Base-by-base conservation (phyloP, 1,140 invertebrate species). In the Zaprionus ornatus region DNA sequence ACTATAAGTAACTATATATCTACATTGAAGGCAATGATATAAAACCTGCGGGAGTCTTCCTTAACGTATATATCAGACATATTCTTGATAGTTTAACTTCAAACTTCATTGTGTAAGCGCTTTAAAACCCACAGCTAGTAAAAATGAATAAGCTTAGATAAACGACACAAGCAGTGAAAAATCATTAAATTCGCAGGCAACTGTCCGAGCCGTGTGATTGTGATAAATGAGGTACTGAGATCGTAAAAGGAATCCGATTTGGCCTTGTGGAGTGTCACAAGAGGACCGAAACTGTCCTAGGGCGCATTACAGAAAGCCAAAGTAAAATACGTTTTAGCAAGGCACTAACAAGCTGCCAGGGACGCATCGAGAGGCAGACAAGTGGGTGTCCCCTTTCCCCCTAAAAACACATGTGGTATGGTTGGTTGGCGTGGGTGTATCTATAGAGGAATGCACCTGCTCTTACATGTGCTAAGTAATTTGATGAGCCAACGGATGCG, bases 401-500 rank as follows among this genome's bases (percentile, higher is more conserved):
- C 64, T 21, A 56, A 62, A 56, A 19, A 42, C 25, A 32, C n/a
- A 17, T 70, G 48, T 17, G 12, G 12, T 37, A 13, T 62, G 9
- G 13, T n/a, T 27, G 32, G 5, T 4, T 61, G 25, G 23, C 13
- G 4, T 27, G 29, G 27, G 7, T 55, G 23, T 21, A 19, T 63
- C 10, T 70, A 42, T 60, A 48, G 54, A 54, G 63, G 57, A 52
- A 66, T 66, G 71, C 75, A 90, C 67, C 79, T 80, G 84, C 70
- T 74, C 77, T 74, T 74, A 78, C 85, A 90, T 72, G 78, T 82
- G 81, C 85, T 76, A 59, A 71, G 84, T 82, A 79, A 75, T 84
- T 84, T 82, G 85, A 88, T 88, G 81, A 79, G 81, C 56, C 62
- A 90, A 73, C 66, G 75, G 70, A 86, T 82, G 75, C 64, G 23